Percentiles rank a stretch among this genome's conserved stretches.
These are phyloP conservation scores for Thereva unica DNA, from an alignment of 2,888 invertebrate species.

Conservation along the genomic window DNA sequence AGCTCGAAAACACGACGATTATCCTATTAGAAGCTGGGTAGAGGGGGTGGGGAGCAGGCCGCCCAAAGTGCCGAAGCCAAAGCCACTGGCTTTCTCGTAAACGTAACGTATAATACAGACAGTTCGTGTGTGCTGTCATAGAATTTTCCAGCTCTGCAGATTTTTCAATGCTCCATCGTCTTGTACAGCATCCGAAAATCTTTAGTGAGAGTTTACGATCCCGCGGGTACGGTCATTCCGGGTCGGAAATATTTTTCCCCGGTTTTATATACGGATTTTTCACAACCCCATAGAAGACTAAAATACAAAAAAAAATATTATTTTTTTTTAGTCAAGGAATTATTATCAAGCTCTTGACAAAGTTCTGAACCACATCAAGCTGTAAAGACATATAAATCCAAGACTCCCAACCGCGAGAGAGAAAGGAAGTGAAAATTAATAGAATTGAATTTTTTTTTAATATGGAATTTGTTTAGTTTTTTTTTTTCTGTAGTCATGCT, in stretches of 20 bases:
- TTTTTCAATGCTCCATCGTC: slow-evolving; percentile 33
- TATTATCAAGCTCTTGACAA: too few species aligned
- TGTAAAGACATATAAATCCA: too few species aligned
- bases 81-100: slow-evolving; percentile 3
- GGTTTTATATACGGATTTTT: too few species aligned
- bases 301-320: too few species aligned
- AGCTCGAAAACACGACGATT: slow-evolving; percentile 30
- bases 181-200: slow-evolving; percentile 53
- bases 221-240: slow-evolving; percentile 59
- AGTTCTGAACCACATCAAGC: too few species aligned
- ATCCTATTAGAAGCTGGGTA: slow-evolving; percentile 7
- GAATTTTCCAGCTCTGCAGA: slow-evolving; percentile 24
- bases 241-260: slow-evolving; percentile 38
- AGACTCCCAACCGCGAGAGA: too few species aligned
- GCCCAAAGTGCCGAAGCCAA: neutral
- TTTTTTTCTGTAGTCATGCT: too few species aligned
- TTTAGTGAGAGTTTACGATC: slow-evolving; percentile 60
- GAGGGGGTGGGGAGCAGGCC: slow-evolving; percentile 3
- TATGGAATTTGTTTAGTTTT: too few species aligned
- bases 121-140: slow-evolving; percentile 24
- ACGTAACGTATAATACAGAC: neutral
- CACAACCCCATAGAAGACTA: too few species aligned
- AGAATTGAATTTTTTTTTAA: too few species aligned
- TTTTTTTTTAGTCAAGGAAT: too few species aligned
- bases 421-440: too few species aligned